Percentiles rank a stretch among this genome's conserved stretches.
Conservation (phyloP, 2,888 invertebrate genomes). For the Drosophila borborema region DNA sequence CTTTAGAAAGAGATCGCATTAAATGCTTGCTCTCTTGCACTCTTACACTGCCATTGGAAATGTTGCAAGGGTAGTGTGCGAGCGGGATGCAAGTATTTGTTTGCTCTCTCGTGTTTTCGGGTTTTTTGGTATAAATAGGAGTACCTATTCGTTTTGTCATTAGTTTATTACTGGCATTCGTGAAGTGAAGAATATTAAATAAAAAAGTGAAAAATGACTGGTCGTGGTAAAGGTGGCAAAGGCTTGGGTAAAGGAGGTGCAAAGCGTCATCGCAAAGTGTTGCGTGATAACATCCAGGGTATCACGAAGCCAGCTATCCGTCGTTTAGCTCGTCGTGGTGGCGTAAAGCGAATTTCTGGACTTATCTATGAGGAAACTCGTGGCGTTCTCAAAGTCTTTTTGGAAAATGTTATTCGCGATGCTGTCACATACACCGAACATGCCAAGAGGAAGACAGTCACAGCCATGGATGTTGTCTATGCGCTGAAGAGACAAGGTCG, state of each 20-base stretch:
- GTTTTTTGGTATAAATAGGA: constrained; percentile 5
- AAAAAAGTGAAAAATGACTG: too few species aligned
- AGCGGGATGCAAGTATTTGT: neutral
- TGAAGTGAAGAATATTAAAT: constrained; percentile 82
- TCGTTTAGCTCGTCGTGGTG: constrained; percentile 89
- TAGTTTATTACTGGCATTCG: neutral
- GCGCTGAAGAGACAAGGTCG: constrained; percentile 92
- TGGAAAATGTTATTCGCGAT: constrained; percentile 91
- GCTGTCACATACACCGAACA: constrained; percentile 83
- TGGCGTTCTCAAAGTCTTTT: constrained; percentile 89
- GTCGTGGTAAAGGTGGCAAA: too few species aligned
- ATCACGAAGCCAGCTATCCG: constrained; percentile 90
- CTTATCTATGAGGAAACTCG: neutral
- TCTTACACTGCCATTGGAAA: too few species aligned
- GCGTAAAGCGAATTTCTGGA: constrained; percentile 86
- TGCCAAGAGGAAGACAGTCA: constrained; percentile 20
- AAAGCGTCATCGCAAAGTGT: too few species aligned
- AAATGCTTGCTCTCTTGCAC: too few species aligned
- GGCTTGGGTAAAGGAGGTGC: too few species aligned
- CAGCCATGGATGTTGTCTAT: constrained; percentile 87
- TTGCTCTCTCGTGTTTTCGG: too few species aligned
- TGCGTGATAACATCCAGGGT: constrained; percentile 88
- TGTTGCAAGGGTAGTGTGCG: neutral
- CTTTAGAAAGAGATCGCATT: neutral
- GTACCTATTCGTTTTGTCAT: too few species aligned